Evolutionary conservation across 2,888 invertebrate genomes (phyloP), one percentile per base, ranked within the genome.

Genomic region (Herminia tarsipennalis): DNA sequence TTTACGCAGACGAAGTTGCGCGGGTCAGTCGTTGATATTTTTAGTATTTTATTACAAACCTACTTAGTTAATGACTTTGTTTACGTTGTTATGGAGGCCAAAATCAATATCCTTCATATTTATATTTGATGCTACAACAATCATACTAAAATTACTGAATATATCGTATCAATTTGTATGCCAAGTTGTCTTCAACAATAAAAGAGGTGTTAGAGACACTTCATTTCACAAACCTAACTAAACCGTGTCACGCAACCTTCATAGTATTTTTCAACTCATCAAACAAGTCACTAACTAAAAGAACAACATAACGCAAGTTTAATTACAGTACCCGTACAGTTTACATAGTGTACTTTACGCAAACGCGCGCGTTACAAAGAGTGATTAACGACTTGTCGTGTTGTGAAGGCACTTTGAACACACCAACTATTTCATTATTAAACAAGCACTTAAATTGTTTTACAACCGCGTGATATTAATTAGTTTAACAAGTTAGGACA

Each of bases 301-400:
- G 54, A 30, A 50, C 39, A 45, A 44, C 39, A 42, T 36, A 51
- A 49, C 47, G 33, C 33, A 52, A 60, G 37, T 47, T 60, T 60
- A 63, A 64, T 60, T 60, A 52, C 35, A 20, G 10, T 30, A 51
- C 44, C 44, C 33, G 28, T 30, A 34, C 14, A 35, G 34, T 42
- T 49, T 32, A 64, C 45, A 51, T 41, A 12, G 28, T 42, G 44
- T 45, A 27, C 36, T 59, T 60, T 45, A 53, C 49, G 43, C 28
- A 25, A 60, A 60, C 52, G 35, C 43, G 45, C 34, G 36, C 34
- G 56, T 50, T 56, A 41, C 42, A 37, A 37, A 42, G 41, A 44
- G 38, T 65, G 57, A 63, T 65, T 60, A 56, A 63, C 48, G 50
- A 44, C 37, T 44, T 27, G 28, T 29, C 33, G 24, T 39, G 49